Evolutionary conservation across 2,113 vertebrate species (phyloP).

Genomic region (Rattus norvegicus): DNA sequence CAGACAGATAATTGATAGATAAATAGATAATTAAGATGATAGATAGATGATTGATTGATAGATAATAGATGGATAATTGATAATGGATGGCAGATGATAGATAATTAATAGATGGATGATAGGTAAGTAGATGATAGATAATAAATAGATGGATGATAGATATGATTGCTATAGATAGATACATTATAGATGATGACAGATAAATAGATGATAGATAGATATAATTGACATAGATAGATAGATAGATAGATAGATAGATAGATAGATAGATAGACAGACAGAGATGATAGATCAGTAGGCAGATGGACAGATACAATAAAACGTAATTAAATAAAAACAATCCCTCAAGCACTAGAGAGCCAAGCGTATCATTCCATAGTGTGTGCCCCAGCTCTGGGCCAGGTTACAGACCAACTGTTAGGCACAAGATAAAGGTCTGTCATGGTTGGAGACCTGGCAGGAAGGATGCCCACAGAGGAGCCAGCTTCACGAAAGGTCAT

Average conservation of each 20-base stretch:
- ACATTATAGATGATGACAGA: too few relatives aligned
- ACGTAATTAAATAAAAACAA: neutral
- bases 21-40: neutral
- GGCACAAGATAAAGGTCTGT: neutral
- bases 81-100: neutral
- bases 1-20: neutral
- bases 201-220: neutral
- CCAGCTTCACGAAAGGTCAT: neutral
- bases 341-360: neutral
- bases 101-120: neutral
- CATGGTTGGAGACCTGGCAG: neutral
- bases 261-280: neutral
- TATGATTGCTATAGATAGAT: neutral
- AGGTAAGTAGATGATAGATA: neutral
- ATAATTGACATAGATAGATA: too few relatives aligned
- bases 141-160: neutral
- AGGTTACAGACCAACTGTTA: too few relatives aligned
- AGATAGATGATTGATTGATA: neutral
- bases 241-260: neutral
- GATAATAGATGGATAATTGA: neutral
- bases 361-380: fast-evolving
- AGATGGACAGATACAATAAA: neutral
- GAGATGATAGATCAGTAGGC: neutral
- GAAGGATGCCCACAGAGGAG: neutral
- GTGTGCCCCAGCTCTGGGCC: neutral